Evolutionary conservation across 2,113 vertebrate species (phyloP).

Genomic region (Rhizomys pruinosus): DNA sequence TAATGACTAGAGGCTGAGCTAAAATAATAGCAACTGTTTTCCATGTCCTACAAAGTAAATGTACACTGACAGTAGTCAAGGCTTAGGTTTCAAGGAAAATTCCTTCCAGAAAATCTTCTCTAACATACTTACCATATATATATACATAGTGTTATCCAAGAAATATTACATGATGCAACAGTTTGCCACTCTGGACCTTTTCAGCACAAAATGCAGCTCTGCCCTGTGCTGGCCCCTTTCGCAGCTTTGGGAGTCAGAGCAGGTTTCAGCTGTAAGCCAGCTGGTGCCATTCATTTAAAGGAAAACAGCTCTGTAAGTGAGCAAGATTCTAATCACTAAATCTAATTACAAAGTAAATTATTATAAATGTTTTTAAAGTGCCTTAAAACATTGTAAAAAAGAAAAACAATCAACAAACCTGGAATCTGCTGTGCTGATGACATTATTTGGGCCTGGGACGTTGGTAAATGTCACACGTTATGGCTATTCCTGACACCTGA

Average conservation of each 20-base stretch:
- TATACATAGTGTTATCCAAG: neutral
- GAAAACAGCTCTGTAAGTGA: constrained; percentile 70
- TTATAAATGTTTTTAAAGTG: constrained; percentile 76
- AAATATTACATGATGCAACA: constrained; percentile 25
- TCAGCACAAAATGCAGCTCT: neutral
- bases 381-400: constrained; percentile 76
- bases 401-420: constrained; percentile 68
- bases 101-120: neutral
- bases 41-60: constrained; percentile 2
- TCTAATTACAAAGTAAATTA: constrained; percentile 81
- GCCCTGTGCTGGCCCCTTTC: constrained; percentile 30
- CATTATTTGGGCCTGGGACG: constrained; percentile 32
- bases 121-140: neutral
- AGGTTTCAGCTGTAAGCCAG: constrained; percentile 77
- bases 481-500: constrained; percentile 34
- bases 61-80: constrained; percentile 6
- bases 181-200: neutral
- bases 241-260: constrained; percentile 71
- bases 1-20: constrained; percentile 46
- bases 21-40: constrained; percentile 12
- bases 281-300: constrained; percentile 74
- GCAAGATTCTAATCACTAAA: constrained; percentile 77
- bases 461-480: constrained; percentile 14
- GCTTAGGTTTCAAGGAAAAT: constrained; percentile 30
- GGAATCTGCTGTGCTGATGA: constrained; percentile 48